Conservation (phyloP, 2,888 invertebrate genomes). For the Tetragnatha montana region DNA sequence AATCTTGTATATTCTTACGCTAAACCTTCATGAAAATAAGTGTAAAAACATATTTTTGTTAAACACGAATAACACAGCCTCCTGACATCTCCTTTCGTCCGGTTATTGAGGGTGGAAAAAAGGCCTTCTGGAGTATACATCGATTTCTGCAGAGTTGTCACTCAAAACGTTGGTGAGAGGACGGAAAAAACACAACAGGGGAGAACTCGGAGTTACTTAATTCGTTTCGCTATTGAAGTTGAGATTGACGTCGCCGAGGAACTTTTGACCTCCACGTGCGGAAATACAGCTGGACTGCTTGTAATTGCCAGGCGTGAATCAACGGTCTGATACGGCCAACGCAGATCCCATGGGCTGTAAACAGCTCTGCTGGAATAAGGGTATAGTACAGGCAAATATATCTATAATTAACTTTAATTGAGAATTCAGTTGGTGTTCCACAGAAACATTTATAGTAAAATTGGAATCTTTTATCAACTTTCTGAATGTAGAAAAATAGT, state of each 20-base stretch:
- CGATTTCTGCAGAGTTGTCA: background rate
- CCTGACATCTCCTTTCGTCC: too few species aligned
- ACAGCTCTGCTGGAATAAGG: background rate
- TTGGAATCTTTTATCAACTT: too few species aligned
- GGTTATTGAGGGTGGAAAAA: too few species aligned
- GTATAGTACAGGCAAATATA: too few species aligned
- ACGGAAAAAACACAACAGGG: background rate
- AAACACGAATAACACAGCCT: too few species aligned
- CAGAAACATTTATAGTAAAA: too few species aligned
- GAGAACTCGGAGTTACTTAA: constrained; percentile 5
- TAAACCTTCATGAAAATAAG: too few species aligned
- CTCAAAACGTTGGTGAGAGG: background rate
- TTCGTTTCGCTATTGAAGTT: constrained; percentile 52
- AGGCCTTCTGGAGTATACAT: background rate
- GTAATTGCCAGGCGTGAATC: background rate
- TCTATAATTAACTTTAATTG: too few species aligned
- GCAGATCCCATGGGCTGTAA: background rate
- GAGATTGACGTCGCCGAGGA: constrained; percentile 60
- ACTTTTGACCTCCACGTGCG: constrained; percentile 49
- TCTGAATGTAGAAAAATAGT: too few species aligned
- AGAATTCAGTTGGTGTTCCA: too few species aligned
- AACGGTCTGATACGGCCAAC: background rate
- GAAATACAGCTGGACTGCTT: constrained; percentile 44
- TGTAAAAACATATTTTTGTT: too few species aligned
- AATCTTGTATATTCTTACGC: too few species aligned